Evolutionary conservation across 2,797 vertebrate genomes (phyloP).

Genomic region (Tamandua tetradactyla): DNA sequence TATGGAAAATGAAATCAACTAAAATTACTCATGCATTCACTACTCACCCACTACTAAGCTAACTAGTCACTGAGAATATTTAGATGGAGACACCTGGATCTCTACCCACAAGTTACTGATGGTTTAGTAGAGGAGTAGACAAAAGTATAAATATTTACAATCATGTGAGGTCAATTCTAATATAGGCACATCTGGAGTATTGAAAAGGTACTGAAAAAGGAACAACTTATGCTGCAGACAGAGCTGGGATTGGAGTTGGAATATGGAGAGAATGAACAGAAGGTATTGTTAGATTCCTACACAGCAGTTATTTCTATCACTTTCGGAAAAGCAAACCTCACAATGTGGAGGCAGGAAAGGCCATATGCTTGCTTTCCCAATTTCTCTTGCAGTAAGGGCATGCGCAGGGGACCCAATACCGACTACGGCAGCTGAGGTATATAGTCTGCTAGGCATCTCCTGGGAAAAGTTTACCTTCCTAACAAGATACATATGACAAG

Average conservation of each 20-base stretch:
- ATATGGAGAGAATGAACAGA: fast-evolving
- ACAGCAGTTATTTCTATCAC: background rate
- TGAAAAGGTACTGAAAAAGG: background rate
- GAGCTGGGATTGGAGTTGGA: background rate
- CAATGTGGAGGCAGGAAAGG: background rate
- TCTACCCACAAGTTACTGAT: background rate
- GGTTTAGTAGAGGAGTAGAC: background rate
- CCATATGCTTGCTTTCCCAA: background rate
- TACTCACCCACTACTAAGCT: background rate
- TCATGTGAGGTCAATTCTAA: background rate
- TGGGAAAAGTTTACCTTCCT: background rate
- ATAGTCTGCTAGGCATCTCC: background rate
- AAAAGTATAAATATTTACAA: background rate
- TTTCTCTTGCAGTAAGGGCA: background rate
- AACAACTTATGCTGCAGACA: background rate
- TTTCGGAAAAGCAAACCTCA: background rate
- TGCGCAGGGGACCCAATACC: fast-evolving
- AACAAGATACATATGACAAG: background rate
- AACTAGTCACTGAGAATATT: background rate
- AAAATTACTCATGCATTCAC: background rate
- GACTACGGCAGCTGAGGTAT: background rate
- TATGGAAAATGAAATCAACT: background rate
- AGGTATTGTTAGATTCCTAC: background rate
- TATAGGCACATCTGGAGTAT: background rate
- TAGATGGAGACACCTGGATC: background rate